Evolutionary conservation across 1,140 invertebrate genomes (phyloP), one percentile per base, ranked within the genome.

Genomic region (Armadillidium nasatum): DNA sequence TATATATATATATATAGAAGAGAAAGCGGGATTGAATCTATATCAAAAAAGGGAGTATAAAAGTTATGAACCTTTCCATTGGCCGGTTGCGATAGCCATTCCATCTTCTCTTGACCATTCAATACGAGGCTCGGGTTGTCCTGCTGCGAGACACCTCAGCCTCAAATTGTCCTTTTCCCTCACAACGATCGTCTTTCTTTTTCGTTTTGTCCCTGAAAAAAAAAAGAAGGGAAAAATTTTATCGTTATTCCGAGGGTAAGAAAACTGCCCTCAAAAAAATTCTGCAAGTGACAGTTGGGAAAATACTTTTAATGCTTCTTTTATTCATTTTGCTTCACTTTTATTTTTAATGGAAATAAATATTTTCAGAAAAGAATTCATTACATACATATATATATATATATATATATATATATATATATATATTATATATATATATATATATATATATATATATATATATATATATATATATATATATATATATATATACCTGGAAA

Each of bases 401-500:
- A n/a, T 60, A 60, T 11, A 60, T 60, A n/a, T 11, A 11, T 11
- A 60, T 60, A n/a, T n/a, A 11, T 60, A n/a, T 11, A 60, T n/a
- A 60, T 11, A 60, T 60, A 60, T 60, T 11, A 60, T 60, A 60
- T 60, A n/a, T 60, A 60, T 11, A 11, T 11, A 11, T 11, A 60
- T 60, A 60, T 60, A 60, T 11, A 11, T 11, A 60, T 60, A 60
- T 60, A 60, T 60, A 60, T 11, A 11, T 60, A 60, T 11, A 60
- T 60, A 60, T 60, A 11, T 60, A 60, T 11, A 11, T 60, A 60
- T 11, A 60, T 60, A 60, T 60, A 60, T 11, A 11, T n/a, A n/a
- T n/a, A 69, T 69, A 69, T n/a, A 9, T 23, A 69, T 19, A 15
- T 15, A 60, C 78, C 78, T n/a, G 68, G 91, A 87, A 82, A 94